Conservation (phyloP, 2,113 vertebrate genomes). For the Nerophis lumbriciformis region DNA sequence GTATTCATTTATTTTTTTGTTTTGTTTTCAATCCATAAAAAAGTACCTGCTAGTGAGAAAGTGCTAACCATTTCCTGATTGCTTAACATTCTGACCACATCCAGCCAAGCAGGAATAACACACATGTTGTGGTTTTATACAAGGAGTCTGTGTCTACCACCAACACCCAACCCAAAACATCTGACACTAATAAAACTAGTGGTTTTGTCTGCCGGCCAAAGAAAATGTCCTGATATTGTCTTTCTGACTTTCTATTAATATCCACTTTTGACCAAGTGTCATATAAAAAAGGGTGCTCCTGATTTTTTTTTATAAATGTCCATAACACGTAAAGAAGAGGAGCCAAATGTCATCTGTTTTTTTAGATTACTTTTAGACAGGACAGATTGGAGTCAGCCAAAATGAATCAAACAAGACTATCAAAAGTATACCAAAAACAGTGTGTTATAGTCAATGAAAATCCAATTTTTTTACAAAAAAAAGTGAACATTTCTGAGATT, state of each 20-base stretch:
- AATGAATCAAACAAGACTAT: constrained; percentile 20
- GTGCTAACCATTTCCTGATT: constrained; percentile 27
- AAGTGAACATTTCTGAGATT: not conserved
- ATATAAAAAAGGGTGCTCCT: constrained; percentile 36
- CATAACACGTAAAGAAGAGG: constrained; percentile 12
- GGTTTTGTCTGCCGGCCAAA: constrained; percentile 56
- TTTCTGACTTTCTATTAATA: constrained; percentile 56
- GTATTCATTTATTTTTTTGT: not conserved
- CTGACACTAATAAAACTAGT: constrained; percentile 50
- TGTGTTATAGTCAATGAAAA: constrained; percentile 32
- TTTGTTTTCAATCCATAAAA: not conserved
- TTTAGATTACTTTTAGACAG: constrained; percentile 1
- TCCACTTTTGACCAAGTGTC: constrained; percentile 30
- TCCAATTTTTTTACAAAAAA: not conserved
- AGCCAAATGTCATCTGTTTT: not conserved
- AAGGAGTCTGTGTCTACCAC: constrained; percentile 25
- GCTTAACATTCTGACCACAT: constrained; percentile 33
- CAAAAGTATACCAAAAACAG: not conserved
- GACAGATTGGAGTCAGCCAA: constrained; percentile 23
- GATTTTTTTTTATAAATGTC: constrained; percentile 24
- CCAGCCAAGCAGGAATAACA: constrained; percentile 33
- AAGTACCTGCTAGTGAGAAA: constrained; percentile 35
- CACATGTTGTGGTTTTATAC: constrained; percentile 40
- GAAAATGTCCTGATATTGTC: constrained; percentile 77
- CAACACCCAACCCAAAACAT: constrained; percentile 29